phyloP scores from a whole-genome alignment of 2,797 vertebrate species.

The Lophius americanus region DNA sequence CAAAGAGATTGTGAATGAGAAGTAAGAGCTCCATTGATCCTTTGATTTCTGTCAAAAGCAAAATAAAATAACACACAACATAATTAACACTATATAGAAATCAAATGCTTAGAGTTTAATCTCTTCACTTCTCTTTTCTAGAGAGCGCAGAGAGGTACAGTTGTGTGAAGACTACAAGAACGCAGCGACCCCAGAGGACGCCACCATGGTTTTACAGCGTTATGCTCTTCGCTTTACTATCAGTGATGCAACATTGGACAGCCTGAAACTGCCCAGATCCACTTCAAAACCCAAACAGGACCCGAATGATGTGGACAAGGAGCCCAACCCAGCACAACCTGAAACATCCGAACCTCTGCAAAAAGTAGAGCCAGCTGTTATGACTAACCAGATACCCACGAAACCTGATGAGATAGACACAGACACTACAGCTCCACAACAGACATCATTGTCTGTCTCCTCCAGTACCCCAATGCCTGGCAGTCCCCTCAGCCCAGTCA shows the following conservation, averaged over 20 bases:
- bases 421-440: constrained; percentile 7
- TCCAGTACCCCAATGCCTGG: constrained; percentile 5
- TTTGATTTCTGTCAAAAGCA: background rate
- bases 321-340: constrained; percentile 18
- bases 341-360: constrained; percentile 23
- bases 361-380: constrained; percentile 23
- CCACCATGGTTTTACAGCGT: constrained; percentile 89
- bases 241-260: constrained; percentile 95
- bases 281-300: constrained; percentile 68
- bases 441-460: constrained; percentile 15
- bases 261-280: constrained; percentile 92
- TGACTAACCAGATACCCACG: constrained; percentile 13
- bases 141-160: constrained; percentile 91
- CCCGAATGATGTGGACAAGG: constrained; percentile 15
- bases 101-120: background rate
- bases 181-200: constrained; percentile 90
- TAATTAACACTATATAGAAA: background rate
- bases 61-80: background rate
- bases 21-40: constrained; percentile 79
- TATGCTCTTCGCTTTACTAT: constrained; percentile 97
- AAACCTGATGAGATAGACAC: constrained; percentile 25
- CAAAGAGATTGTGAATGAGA: constrained; percentile 97
- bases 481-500: constrained; percentile 14
- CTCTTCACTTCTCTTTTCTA: constrained; percentile 47
- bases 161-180: constrained; percentile 92